A percentile compares a stretch with the other conserved stretches of the same genome.
Conservation (phyloP, 1,140 invertebrate species). For the Diabrotica undecimpunctata region DNA sequence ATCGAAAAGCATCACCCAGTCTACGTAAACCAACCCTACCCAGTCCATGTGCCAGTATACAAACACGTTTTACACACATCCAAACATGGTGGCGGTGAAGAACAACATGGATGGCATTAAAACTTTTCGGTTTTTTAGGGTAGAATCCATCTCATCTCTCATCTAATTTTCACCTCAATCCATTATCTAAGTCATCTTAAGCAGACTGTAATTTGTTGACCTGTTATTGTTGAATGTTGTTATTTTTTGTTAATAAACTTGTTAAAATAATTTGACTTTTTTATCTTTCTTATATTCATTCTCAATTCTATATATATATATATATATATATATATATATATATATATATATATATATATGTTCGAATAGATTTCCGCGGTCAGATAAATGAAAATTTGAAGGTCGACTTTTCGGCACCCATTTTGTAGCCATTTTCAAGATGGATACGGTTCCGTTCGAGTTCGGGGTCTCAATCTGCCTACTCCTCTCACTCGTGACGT, state of each 20-base stretch:
- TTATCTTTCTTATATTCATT: too few relatives aligned
- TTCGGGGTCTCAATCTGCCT: too few relatives aligned
- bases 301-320: too few relatives aligned
- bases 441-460: too few relatives aligned
- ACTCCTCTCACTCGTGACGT: too few relatives aligned
- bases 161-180: neutral
- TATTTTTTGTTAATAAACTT: neutral
- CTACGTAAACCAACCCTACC: constrained; percentile 68
- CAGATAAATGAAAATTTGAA: too few relatives aligned
- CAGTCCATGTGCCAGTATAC: constrained; percentile 75
- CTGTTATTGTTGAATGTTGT: neutral
- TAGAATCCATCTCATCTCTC: neutral
- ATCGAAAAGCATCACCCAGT: constrained; percentile 75
- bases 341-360: too few relatives aligned
- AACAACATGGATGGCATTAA: constrained; percentile 4
- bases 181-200: neutral
- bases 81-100: constrained; percentile 30
- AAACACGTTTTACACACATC: constrained; percentile 66
- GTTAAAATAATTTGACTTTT: neutral
- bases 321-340: too few relatives aligned
- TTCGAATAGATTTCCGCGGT: too few relatives aligned
- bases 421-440: too few relatives aligned
- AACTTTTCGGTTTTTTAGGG: neutral
- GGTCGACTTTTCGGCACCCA: too few relatives aligned
- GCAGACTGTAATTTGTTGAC: neutral